Percentiles rank a stretch among this genome's conserved stretches.
Evolutionary conservation across 2,888 invertebrate species (phyloP).

Genomic region (Nasonovia ribisnigri): DNA sequence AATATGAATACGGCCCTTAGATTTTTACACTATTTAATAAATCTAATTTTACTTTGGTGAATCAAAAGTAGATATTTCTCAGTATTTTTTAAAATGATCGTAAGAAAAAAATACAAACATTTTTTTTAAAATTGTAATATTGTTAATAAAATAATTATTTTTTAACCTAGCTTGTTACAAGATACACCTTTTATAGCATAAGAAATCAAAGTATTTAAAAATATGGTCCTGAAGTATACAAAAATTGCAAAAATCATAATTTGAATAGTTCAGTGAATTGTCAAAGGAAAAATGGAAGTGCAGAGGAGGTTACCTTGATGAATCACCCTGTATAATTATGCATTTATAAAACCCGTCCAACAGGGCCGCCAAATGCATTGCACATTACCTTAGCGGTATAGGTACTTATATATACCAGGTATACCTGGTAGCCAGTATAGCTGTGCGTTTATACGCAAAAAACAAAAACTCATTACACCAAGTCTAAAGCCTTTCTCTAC

Average conservation of each 20-base stretch:
- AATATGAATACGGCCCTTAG: no score
- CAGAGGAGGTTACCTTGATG: background rate
- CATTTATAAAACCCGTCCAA: background rate
- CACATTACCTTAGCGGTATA: background rate
- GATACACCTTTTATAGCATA: background rate
- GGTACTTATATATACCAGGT: background rate
- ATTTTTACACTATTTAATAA: no score
- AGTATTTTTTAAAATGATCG: no score
- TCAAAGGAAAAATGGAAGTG: background rate
- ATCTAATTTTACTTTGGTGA: no score
- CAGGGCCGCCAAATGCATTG: background rate
- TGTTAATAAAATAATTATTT: no score
- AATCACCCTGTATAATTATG: background rate
- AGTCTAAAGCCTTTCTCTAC: slow-evolving; percentile 48
- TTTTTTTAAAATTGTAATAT: no score
- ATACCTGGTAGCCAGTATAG: background rate
- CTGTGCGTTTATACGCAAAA: slow-evolving; percentile 8
- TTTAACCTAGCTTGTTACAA: background rate
- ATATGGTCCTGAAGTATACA: background rate
- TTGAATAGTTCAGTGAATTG: background rate
- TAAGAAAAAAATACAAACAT: no score
- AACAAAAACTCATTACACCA: slow-evolving; percentile 44
- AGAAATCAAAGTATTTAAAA: background rate
- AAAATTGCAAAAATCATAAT: background rate
- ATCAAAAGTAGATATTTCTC: no score